Percentiles rank a stretch among this genome's conserved stretches.
Evolutionary conservation across 64 coral and sea anemone genomes (phyloP).

Genomic region (Cladopsammia gracilis): DNA sequence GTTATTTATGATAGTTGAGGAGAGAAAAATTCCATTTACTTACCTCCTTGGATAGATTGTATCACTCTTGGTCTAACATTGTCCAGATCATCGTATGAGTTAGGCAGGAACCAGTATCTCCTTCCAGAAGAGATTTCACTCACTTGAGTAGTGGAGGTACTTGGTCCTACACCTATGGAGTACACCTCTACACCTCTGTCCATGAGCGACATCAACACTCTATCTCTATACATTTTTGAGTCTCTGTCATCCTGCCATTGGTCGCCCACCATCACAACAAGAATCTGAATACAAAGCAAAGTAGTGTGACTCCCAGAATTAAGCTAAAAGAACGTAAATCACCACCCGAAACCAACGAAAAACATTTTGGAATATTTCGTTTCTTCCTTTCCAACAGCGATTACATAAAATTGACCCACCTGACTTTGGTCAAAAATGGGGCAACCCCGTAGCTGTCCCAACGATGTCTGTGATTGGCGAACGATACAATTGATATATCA

Average conservation of each 20-base stretch:
- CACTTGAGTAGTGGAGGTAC: constrained; percentile 13
- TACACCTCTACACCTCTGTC: constrained; percentile 31
- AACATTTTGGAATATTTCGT: no score
- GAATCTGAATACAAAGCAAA: constrained; percentile 21
- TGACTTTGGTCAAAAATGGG: no score
- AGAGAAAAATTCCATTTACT: background rate
- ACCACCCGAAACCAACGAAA: no score
- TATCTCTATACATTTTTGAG: background rate
- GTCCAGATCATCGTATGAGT: constrained; percentile 45
- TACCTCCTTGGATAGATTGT: constrained; percentile 24
- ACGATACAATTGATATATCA: no score
- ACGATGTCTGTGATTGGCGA: no score
- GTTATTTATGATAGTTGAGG: background rate
- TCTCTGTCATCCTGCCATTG: constrained; percentile 41
- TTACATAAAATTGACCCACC: no score
- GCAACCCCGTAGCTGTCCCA: no score
- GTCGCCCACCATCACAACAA: constrained; percentile 53
- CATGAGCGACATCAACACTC: background rate
- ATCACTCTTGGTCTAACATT: constrained; percentile 3
- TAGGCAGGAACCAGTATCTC: constrained; percentile 40
- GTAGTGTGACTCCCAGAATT: background rate
- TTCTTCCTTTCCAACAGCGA: no score
- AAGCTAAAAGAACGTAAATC: no score
- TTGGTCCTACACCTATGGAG: constrained; percentile 35
- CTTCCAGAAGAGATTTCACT: constrained; percentile 24